Conservation (phyloP, 2,797 vertebrate species). For the Cyprinella venusta region DNA sequence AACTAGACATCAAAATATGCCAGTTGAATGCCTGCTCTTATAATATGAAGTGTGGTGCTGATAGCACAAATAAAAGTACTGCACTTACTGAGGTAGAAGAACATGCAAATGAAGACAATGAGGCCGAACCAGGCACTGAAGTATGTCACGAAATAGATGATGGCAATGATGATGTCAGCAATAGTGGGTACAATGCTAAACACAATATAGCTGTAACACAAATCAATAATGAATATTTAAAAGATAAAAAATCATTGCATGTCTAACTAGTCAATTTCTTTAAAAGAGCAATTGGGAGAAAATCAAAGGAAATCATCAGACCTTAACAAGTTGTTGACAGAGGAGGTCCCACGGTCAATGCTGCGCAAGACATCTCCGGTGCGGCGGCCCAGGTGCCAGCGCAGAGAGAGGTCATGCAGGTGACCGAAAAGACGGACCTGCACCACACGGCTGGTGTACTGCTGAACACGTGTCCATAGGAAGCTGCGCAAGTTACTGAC, state of each 20-base stretch:
- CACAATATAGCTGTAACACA: slow-evolving; percentile 82
- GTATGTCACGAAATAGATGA: slow-evolving; percentile 87
- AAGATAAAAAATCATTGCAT: no score
- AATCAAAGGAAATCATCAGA: slow-evolving; percentile 1
- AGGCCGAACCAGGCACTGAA: slow-evolving; percentile 94
- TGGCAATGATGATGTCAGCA: slow-evolving; percentile 86
- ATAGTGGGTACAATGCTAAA: slow-evolving; percentile 90
- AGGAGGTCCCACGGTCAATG: slow-evolving; percentile 88
- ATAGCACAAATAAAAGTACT: neutral
- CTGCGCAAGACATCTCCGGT: slow-evolving; percentile 89
- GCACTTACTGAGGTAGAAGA: slow-evolving; percentile 88
- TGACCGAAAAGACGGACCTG: slow-evolving; percentile 87
- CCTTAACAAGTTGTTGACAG: slow-evolving; percentile 82
- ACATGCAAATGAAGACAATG: slow-evolving; percentile 91
- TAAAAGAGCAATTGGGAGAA: neutral
- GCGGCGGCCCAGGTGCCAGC: slow-evolving; percentile 88
- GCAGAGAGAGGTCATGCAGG: slow-evolving; percentile 85
- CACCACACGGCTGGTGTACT: slow-evolving; percentile 84
- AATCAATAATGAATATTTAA: slow-evolving; percentile 15
- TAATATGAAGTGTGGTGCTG: neutral
- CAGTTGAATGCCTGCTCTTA: neutral
- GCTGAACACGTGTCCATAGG: slow-evolving; percentile 89
- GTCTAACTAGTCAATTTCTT: neutral
- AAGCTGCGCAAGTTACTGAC: slow-evolving; percentile 89
- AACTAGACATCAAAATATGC: neutral